These are phyloP conservation scores for Gonioctena quinquepunctata DNA, from an alignment of 1,140 invertebrate genomes.

Conservation along the genomic window DNA sequence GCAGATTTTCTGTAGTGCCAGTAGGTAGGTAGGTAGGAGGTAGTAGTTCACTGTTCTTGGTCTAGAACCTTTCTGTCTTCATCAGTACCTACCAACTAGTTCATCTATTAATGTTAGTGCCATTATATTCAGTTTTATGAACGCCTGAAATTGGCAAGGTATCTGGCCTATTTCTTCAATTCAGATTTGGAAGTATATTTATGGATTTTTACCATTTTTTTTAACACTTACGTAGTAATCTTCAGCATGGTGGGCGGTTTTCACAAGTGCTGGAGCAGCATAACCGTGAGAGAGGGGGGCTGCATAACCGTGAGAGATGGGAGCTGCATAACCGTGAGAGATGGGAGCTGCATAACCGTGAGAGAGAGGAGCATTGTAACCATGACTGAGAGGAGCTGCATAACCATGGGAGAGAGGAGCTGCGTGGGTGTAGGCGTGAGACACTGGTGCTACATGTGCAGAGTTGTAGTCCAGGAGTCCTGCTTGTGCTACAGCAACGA, in stretches of 20 bases:
- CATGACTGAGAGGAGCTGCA: slow-evolving; percentile 4
- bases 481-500: not conserved
- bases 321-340: not conserved
- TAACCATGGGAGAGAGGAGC: slow-evolving; percentile 3
- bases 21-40: no score
- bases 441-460: slow-evolving; percentile 33
- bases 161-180: no score
- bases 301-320: not conserved
- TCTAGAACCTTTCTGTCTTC: no score
- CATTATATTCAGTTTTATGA: no score
- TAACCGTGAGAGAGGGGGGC: not conserved
- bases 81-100: no score
- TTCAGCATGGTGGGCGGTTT: not conserved
- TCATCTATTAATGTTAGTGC: no score
- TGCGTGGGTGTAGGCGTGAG: not conserved
- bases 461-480: no score
- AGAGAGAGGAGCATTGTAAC: not conserved
- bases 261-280: not conserved
- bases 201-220: no score
- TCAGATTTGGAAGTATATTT: no score
- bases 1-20: no score
- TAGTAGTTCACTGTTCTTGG: no score
- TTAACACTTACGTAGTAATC: slow-evolving; percentile 44
- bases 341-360: slow-evolving; percentile 5
- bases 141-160: no score